Base-by-base conservation (phyloP, 2,888 invertebrate genomes). In the Ochropacha duplaris region DNA sequence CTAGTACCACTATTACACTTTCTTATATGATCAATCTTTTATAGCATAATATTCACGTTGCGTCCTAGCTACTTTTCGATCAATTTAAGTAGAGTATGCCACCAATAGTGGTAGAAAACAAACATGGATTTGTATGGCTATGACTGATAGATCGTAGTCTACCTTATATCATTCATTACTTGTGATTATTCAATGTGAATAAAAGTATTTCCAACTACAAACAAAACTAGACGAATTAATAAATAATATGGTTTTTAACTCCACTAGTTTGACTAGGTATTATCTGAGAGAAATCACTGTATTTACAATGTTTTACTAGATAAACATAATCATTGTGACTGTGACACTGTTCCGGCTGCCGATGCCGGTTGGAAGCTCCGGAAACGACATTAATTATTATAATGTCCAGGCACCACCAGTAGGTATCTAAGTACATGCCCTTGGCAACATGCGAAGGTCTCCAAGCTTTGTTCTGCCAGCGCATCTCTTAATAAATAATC, bases 341-440 rank as follows among this genome's bases (percentile, higher is more conserved):
- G 54, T 22, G 11, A 49, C 55, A 58, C 49, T 22, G 24, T 31
- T 26, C 34, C 58, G 50, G 52, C 36, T 55, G 36, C 51, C 55
- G 31, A 54, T 55, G 36, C 51, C 55, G 31, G 56, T 57, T 55
- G 28, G 64, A 72, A 68, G 64, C 61, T 74, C 66, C 83, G 86
- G 84, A 84, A 84, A 78, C 76, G 67, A 75, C 69, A 76, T 75
- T 75, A 80, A 79, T 81, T 81, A 79, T 75, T 74, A 78, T 79
- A 68, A 74, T 67, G 65, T 31, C 50, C 55, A 58, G 58, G 56
- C 62, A 39, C 54, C 55, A 49, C 50, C 58, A 39, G 63, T 62
- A 63, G 62, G 66, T 65, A 62, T 60, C 54, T 54, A 44, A 44
- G 44, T 19, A 39, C 52, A 52, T 72, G 71, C 76, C 81, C 79